Percentiles rank a stretch among this genome's conserved stretches.
Conservation (phyloP, 92 coral and sea anemone species). For the Umimayanthus kanabou region DNA sequence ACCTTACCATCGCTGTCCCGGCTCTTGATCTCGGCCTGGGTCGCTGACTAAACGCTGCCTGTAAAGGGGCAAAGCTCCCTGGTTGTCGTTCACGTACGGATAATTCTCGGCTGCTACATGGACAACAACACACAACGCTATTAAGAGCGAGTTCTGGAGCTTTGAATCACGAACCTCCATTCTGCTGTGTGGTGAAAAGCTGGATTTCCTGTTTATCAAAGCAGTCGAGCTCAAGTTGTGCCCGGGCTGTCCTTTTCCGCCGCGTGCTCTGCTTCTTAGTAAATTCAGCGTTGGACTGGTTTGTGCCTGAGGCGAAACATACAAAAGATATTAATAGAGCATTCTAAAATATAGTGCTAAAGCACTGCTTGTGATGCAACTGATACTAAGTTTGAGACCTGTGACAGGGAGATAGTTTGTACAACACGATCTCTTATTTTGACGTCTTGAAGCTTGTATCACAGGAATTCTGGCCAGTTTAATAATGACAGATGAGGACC, state of each 20-base stretch:
- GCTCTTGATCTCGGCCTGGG: not conserved
- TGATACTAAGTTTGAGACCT: not conserved
- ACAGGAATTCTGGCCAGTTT: constrained; percentile 1
- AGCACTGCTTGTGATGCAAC: not conserved
- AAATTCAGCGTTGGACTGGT: not conserved
- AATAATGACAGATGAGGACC: not conserved
- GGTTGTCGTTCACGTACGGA: not conserved
- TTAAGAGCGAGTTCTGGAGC: not conserved
- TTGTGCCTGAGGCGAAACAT: not conserved
- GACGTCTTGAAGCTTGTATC: not conserved
- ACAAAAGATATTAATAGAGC: not conserved
- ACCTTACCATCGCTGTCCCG: not conserved
- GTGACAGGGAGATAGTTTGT: not conserved
- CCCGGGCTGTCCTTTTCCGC: not conserved
- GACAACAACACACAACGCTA: not conserved
- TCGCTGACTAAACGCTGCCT: not conserved
- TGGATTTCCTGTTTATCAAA: not conserved
- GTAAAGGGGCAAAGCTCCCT: constrained; percentile 11
- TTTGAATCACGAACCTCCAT: not conserved
- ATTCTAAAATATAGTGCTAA: not conserved
- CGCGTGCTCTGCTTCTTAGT: not conserved
- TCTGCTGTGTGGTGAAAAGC: not conserved
- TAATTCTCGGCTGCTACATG: not conserved
- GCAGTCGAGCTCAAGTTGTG: not conserved
- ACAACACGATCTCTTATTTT: constrained; percentile 1